Evolutionary conservation across 2,888 invertebrate species (phyloP), one percentile per base, ranked within the genome.

Genomic region (Euclidia mi): DNA sequence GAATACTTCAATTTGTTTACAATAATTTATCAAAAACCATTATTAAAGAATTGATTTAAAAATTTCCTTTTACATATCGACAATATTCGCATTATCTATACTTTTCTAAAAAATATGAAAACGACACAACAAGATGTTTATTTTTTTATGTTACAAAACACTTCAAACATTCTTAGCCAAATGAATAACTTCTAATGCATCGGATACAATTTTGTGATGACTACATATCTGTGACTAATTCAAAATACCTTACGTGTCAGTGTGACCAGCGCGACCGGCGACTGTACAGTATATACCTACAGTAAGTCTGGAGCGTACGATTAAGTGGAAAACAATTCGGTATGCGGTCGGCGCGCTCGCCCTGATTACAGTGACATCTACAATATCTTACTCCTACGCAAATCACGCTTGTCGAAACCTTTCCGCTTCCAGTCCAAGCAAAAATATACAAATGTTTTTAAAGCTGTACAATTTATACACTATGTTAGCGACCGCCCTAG

Each of bases 381-480:
- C 67, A 70, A 76, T 78, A 80, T 67, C 85, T 89, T 85, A 87
- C 75, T 78, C 65, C 84, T 89, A 89, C 74, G 79, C 85, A 79
- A 86, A 82, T 81, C 86, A 83, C 85, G 82, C 84, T 85, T 80
- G 79, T 77, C 79, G 79, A 84, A 87, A 82, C 84, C 81, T 82
- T 81, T 83, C 84, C 80, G 81, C 85, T 79, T 82, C 76, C 81
- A 84, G 80, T 81, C 83, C 86, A 89, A 92, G 90, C 93, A 88
- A 91, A 91, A 92, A 92, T 92, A 93, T 92, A 93, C 92, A 93
- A 88, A 90, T 87, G 90, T 89, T 72, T 78, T 87, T 88, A 89
- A 82, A 87, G 88, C 92, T 93, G 93, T 92, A 92, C 92, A 93
- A 88, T 91, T 92, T 92, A 81, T 90, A 92, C 92, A 92, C 81